phyloP scores from a whole-genome alignment of 2,797 vertebrate species.

The Paramormyrops hopkinsi region DNA sequence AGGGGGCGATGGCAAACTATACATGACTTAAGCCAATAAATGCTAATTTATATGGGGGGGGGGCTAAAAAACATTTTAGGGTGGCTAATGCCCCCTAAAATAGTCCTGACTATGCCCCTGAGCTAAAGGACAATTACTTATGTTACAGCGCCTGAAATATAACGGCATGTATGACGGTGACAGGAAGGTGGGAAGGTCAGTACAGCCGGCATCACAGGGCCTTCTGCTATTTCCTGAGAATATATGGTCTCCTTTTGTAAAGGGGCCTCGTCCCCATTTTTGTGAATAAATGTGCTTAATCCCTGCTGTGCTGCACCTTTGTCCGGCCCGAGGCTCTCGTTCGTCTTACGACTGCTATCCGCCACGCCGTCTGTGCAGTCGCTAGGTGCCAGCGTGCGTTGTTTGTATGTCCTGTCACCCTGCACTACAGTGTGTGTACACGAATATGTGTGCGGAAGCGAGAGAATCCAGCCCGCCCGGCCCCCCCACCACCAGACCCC shows the following conservation, averaged over 20 bases:
- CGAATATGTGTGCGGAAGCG: background rate
- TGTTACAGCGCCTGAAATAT: background rate
- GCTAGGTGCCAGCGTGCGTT: background rate
- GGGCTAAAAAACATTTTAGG: background rate
- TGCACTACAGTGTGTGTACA: background rate
- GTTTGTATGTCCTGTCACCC: conserved; percentile 1
- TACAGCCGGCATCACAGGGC: background rate
- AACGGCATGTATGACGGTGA: background rate
- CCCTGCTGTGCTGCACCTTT: background rate
- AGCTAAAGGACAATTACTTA: background rate
- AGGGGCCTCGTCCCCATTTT: background rate
- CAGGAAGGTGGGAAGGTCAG: background rate
- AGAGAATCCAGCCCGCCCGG: too few species aligned
- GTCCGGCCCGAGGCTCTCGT: background rate
- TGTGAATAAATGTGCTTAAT: background rate
- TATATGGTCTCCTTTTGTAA: background rate
- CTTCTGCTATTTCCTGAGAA: background rate
- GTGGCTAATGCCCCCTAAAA: too few species aligned
- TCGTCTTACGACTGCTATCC: background rate
- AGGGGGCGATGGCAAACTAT: too few species aligned
- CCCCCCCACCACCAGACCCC: too few species aligned
- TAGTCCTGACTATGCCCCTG: background rate
- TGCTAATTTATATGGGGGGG: background rate
- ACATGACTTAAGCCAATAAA: background rate
- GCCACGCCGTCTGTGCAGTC: background rate